Evolutionary conservation across 1,140 invertebrate genomes (phyloP), one percentile per base, ranked within the genome.

Genomic region (Drosophila novamexicana): DNA sequence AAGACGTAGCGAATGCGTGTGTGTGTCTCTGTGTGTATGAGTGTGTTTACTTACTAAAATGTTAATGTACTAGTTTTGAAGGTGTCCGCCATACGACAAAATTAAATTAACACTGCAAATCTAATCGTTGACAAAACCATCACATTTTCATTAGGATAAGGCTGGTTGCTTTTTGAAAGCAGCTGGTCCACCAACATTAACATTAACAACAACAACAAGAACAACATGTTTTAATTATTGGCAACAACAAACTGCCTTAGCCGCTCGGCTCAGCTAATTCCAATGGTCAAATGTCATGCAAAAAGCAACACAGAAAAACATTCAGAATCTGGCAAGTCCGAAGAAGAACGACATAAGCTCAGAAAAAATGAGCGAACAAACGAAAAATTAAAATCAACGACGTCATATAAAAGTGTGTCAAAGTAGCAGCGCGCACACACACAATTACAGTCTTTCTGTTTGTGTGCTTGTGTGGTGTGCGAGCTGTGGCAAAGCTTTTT

Each of bases 321-420:
- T 47, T 61, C 64, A 71, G 56, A 72, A 71, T 49, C 63, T 61
- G 42, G 49, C 71, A 63, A 53, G 14, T 12, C 18, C 36, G 52
- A 37, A 62, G 18, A 66, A 52, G 47, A 63, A 62, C 49, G 18
- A 59, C 69, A 64, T 45, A 77, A 67, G 66, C 49, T 34, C 42
- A 61, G 45, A 70, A 81, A 77, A 70, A 65, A 77, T 63, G 66
- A 79, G 72, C 63, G 81, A 63, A 72, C 65, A 71, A 89, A 88
- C 73, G 77, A 88, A 88, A 89, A 89, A 84, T 84, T 89, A 63
- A 86, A 86, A 86, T 79, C 76, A 81, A 91, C 90, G 80, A 91
- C 90, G 90, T 91, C 90, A 91, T 86, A 83, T 80, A 84, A 91
- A 91, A 91, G 77, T 91, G 90, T 91, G 90, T 91, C 90, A 91